Percentiles rank a stretch among this genome's conserved stretches.
Evolutionary conservation across 2,113 vertebrate species (phyloP).

Genomic region (Mesoclemmys tuberculata): DNA sequence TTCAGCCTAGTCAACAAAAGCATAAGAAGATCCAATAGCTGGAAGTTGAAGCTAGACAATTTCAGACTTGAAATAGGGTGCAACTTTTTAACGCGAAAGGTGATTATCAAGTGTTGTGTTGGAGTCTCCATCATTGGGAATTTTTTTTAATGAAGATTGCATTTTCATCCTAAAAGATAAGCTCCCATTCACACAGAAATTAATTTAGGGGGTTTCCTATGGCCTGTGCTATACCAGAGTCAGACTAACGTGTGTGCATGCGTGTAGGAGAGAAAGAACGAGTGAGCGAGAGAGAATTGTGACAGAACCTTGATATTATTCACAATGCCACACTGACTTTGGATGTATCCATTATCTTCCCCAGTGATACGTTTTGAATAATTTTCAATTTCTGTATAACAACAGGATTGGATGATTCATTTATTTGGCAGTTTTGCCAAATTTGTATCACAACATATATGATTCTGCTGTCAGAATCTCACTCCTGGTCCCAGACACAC

Average conservation of each 20-base stretch:
- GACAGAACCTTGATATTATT: background rate
- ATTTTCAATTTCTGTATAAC: too few species aligned
- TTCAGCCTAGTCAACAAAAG: background rate
- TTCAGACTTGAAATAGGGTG: background rate
- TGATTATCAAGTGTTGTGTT: background rate
- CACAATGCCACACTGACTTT: background rate
- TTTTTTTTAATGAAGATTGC: background rate
- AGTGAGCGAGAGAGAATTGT: background rate
- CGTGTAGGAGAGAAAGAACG: too few species aligned
- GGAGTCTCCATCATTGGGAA: background rate
- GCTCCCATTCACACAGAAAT: background rate
- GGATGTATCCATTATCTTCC: background rate
- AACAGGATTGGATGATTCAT: background rate
- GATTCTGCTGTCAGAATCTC: background rate
- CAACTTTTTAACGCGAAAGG: background rate
- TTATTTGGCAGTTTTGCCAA: background rate
- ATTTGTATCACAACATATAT: background rate
- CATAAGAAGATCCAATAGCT: background rate
- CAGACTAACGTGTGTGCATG: background rate
- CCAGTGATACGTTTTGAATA: background rate
- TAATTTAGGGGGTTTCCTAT: background rate
- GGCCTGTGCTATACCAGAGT: background rate
- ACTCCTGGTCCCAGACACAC: background rate
- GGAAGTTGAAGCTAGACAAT: background rate
- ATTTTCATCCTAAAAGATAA: background rate